Evolutionary conservation across 2,797 vertebrate species (phyloP), one percentile per base, ranked within the genome.

Genomic region (Petrocephalus sullivani): DNA sequence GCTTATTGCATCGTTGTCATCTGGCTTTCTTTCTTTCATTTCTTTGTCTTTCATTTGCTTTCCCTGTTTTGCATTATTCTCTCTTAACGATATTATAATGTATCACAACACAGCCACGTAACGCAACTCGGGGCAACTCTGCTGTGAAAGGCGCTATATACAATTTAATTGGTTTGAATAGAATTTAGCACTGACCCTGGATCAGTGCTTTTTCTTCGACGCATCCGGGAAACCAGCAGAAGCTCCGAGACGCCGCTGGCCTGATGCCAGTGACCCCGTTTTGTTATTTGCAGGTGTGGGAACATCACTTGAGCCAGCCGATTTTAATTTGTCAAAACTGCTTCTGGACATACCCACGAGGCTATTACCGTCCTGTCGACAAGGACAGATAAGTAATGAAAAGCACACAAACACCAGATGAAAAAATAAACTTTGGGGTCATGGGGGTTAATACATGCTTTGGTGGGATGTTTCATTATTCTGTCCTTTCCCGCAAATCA

Each of bases 241-340:
- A 58, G 84, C 28, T 33, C 21, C 1, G 28, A 14, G 82, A 51
- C 54, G 82, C 49, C 54, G 4, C 53, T 54, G 53, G 67, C 9
- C 16, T 21, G 14, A 53, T 23, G 60, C 86, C 60, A 28, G 58
- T 5, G 60, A 64, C 58, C 60, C 51, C 86, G 41, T 51, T 87
- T 60, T 82, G 71, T 86, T 71, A 71, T 88, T 86, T 54, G 60
- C 23, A 54, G 51, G 60, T 53, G 60, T 41, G 28, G 53, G 90
- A 92, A 91, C 71, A 93, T 93, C 92, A 93, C 93, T 94, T 93
- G 91, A 94, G 94, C 93, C 92, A 92, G 93, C 94, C 94, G 93
- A 95, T 95, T 96, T 95, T 96, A 95, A 96, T 96, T 96, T 96
- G 94, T 96, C 95, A 96, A 95, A 96, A 95, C 94, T 96, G 95